phyloP scores from a whole-genome alignment of 2,888 invertebrate genomes.

The Platycheirus albimanus region DNA sequence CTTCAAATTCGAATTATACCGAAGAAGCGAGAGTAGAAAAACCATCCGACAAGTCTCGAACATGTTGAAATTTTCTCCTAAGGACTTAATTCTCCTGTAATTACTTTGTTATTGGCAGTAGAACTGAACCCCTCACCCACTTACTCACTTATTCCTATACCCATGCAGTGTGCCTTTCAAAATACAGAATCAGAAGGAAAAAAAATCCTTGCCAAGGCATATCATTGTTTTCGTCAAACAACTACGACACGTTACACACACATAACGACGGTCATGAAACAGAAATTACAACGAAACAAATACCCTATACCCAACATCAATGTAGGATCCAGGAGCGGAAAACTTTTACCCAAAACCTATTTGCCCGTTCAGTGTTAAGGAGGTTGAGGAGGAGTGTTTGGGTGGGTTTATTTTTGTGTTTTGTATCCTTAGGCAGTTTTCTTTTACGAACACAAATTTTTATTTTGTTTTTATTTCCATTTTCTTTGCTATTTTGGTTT shows the following conservation, averaged over 20 bases:
- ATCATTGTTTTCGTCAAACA: slow-evolving; percentile 54
- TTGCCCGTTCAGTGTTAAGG: background rate
- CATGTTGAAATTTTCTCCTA: slow-evolving; percentile 71
- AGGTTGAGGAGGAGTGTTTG: slow-evolving; percentile 13
- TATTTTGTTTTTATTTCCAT: slow-evolving; percentile 62
- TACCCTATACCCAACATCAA: no score
- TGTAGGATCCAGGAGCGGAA: slow-evolving; percentile 18
- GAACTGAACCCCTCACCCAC: slow-evolving; percentile 24
- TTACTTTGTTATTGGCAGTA: slow-evolving; percentile 73
- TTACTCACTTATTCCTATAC: slow-evolving; percentile 37
- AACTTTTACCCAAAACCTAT: slow-evolving; percentile 23
- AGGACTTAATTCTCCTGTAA: slow-evolving; percentile 71
- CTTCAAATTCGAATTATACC: slow-evolving; percentile 70
- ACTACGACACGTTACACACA: slow-evolving; percentile 13
- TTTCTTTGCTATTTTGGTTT: slow-evolving; percentile 47
- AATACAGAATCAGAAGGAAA: background rate
- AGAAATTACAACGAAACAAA: slow-evolving; percentile 71
- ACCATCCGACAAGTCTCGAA: slow-evolving; percentile 57
- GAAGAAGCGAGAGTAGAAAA: slow-evolving; percentile 7
- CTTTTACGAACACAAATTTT: slow-evolving; percentile 67
- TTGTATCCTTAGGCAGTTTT: slow-evolving; percentile 64
- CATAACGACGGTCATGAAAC: slow-evolving; percentile 71
- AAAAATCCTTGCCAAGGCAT: slow-evolving; percentile 53
- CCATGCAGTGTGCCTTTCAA: slow-evolving; percentile 11
- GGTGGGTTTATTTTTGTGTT: background rate